These are phyloP conservation scores for Austrolebias charrua DNA, from an alignment of 2,797 vertebrate species.

Conservation along the genomic window DNA sequence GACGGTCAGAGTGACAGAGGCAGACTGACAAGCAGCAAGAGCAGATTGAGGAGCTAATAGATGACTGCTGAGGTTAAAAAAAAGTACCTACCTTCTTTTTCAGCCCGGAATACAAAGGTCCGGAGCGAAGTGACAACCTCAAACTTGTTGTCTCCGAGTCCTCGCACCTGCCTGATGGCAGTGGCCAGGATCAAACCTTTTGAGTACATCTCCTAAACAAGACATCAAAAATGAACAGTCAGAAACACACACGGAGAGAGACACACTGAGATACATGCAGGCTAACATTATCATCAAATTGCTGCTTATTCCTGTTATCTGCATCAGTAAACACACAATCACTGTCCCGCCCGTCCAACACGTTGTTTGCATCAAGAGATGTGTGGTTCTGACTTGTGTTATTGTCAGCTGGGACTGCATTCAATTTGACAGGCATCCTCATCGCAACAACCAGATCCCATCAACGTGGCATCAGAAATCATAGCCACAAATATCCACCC, in stretches of 20 bases:
- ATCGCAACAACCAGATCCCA: slow-evolving; percentile 45
- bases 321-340: slow-evolving; percentile 34
- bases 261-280: slow-evolving; percentile 18
- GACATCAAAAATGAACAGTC: slow-evolving; percentile 7
- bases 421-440: slow-evolving; percentile 49
- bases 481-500: slow-evolving; percentile 51
- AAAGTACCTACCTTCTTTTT: slow-evolving; percentile 88
- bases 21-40: slow-evolving; percentile 26
- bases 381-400: slow-evolving; percentile 37
- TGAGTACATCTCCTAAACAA: slow-evolving; percentile 91
- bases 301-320: slow-evolving; percentile 44
- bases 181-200: slow-evolving; percentile 91
- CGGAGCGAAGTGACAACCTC: slow-evolving; percentile 90
- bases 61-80: slow-evolving; percentile 5
- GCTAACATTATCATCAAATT: slow-evolving; percentile 32
- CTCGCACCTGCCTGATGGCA: slow-evolving; percentile 82
- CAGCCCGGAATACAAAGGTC: slow-evolving; percentile 90
- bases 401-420: slow-evolving; percentile 14
- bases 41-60: slow-evolving; percentile 7
- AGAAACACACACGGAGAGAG: slow-evolving; percentile 10
- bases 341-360: slow-evolving; percentile 9
- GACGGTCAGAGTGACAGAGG: slow-evolving; percentile 29
- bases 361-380: slow-evolving; percentile 48
- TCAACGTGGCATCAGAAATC: slow-evolving; percentile 34
- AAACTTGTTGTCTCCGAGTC: slow-evolving; percentile 92